Base-by-base conservation (phyloP, 2,888 invertebrate genomes). In the Entomobrya proxima region DNA sequence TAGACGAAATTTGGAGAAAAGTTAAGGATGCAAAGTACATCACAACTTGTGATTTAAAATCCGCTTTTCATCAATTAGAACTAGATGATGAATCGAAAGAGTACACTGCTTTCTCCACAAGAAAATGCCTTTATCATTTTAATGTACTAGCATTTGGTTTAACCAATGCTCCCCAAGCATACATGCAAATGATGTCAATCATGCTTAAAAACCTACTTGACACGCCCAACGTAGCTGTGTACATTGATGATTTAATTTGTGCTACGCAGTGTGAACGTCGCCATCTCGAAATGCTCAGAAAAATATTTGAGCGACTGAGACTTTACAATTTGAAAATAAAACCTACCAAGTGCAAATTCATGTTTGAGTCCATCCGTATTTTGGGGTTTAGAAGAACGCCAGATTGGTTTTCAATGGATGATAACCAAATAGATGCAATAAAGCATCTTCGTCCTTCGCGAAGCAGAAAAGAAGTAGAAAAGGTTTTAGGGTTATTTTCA, bases 51-150 rank as follows among this genome's bases (percentile, higher is more conserved):
- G 91, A 91, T 24, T 79, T 91, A 7, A 89, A 89, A 44, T 88
- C 88, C 58, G 90, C 91, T 3, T 91, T 91, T 67, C 91, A 91
- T 91, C 91, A 91, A 47, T 78, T 91, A 0, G 90, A 90, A 0
- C 76, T 91, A 82, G 88, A 86, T 2, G 76, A 74, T 1, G 47
- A 77, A 1, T 83, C 88, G 0, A 90, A 86, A 18, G 86, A 74
- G 30, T 79, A 87, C 5, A 91, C 91, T 0, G 91, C 91, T 0
- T 91, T 91, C 61, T 89, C 90, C 0, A 90, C 91, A 0, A 87
- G 89, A 52, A 90, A 90, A 0, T 90, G 90, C 0, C 87, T 86
- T 0, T 91, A 90, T 72, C 89, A 90, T 40, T 91, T 90, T 47
- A 78, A 85, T 4, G 47, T 47, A 18, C 24, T 86, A 47, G 67